Base-by-base conservation (phyloP, 2,113 vertebrate species). In the Platysternon megacephalum region DNA sequence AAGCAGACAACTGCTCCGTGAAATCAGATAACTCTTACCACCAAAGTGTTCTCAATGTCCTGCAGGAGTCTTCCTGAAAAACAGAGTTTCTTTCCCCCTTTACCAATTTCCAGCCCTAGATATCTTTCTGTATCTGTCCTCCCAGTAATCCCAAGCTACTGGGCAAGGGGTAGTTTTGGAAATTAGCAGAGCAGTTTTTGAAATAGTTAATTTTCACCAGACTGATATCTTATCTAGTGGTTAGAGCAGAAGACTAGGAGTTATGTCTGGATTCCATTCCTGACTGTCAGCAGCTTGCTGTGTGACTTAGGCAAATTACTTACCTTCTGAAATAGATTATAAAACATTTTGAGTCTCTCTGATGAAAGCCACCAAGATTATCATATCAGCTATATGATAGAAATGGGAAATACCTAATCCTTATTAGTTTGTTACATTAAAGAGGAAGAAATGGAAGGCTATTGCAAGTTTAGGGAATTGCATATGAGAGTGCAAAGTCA, bases 141-240 rank as follows among this genome's bases (percentile, higher is more conserved):
- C 72, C 87, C 19, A 8, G 13, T 84, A 81, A 49, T 83, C 28
- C 29, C 10, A 79, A 4, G 11, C 12, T 82, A 80, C 61, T 51
- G 2, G 35, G 0, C 35, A 28, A 19, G 56, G 26, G 44, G 2
- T 12, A 17, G 12, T 82, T 91, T 35, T 55, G 24, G 61, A 85
- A 93, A 48, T 6, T 21, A 39, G 3, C 55, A 82, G 51, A 44
- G 24, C 42, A 28, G 5, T 78, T 46, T 78, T 46, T 46, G 5
- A 78, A 46, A 46, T 24, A 46, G 24, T 26, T 78, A 44, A 44
- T 78, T 78, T 42, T 12, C 24, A 78, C 2, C 24, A 26, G 24
- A 19, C n/a, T 1, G 0, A 26, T 3, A 35, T 3, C 0, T 0
- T 74, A 39, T 29, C 74, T 82, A 5, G 4, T 56, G 32, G 2